Percentiles rank a stretch among this genome's conserved stretches.
phyloP scores from a whole-genome alignment of 2,888 invertebrate species.

The Erynnis tages region DNA sequence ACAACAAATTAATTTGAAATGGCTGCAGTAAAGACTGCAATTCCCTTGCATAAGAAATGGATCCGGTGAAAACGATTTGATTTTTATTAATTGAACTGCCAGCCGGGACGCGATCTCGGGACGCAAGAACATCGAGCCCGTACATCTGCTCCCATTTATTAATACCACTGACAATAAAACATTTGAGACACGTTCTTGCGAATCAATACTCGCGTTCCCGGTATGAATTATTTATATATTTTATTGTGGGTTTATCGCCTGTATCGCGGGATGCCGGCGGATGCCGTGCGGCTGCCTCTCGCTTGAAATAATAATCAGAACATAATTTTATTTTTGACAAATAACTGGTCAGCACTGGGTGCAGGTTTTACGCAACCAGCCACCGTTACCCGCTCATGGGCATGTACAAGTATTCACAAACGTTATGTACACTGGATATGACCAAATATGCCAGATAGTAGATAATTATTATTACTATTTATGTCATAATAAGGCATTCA shows the following conservation, averaged over 20 bases:
- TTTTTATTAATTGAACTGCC: conserved; percentile 70
- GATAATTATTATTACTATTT: too few species aligned
- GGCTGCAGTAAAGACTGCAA: neutral
- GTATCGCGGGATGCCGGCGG: conserved; percentile 56
- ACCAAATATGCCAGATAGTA: too few species aligned
- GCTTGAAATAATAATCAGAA: conserved; percentile 75
- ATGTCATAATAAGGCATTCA: too few species aligned
- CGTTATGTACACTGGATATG: too few species aligned
- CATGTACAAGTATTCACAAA: conserved; percentile 3
- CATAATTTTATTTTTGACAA: conserved; percentile 79
- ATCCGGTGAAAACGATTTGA: conserved; percentile 48
- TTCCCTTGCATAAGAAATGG: conserved; percentile 12
- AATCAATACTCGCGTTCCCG: conserved; percentile 68
- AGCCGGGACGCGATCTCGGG: conserved; percentile 49
- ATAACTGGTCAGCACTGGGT: conserved; percentile 64
- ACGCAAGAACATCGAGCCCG: conserved; percentile 51
- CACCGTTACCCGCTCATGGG: conserved; percentile 33
- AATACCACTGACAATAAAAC: conserved; percentile 72
- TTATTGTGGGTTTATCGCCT: conserved; percentile 78
- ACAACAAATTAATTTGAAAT: conserved; percentile 12
- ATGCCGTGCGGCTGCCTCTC: conserved; percentile 49
- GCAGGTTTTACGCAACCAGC: conserved; percentile 54
- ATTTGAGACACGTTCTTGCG: conserved; percentile 79
- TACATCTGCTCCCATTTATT: conserved; percentile 77
- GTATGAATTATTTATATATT: conserved; percentile 79